A percentile compares a stretch with the other conserved stretches of the same genome.
phyloP scores from a whole-genome alignment of 1,140 invertebrate species.

The Drosophila grimshawi region DNA sequence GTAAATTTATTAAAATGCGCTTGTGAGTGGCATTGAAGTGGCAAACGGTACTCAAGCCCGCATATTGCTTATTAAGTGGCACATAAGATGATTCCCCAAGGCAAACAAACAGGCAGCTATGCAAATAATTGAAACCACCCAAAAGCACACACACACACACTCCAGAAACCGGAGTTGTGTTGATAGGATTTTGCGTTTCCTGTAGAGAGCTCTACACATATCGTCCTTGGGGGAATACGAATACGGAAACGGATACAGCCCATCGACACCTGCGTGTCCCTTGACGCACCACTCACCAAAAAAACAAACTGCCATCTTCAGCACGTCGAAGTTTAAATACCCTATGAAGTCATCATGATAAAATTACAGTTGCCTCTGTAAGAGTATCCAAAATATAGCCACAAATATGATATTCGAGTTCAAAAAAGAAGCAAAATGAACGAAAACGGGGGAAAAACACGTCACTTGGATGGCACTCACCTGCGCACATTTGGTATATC shows the following conservation, averaged over 20 bases:
- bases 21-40: conserved; percentile 50
- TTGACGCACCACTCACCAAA: conserved; percentile 47
- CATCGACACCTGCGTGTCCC: conserved; percentile 61
- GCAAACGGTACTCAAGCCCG: conserved; percentile 29
- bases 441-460: background rate
- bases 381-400: conserved; percentile 4
- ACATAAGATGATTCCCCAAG: conserved; percentile 48
- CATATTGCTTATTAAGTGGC: conserved; percentile 79
- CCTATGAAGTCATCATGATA: background rate
- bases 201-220: conserved; percentile 19
- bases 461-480: conserved; percentile 79
- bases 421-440: background rate
- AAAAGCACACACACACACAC: conserved; percentile 6
- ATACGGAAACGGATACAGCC: conserved; percentile 28
- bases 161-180: background rate
- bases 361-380: background rate
- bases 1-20: conserved; percentile 69
- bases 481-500: conserved; percentile 92
- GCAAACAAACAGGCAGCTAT: conserved; percentile 21
- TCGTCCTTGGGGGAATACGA: conserved; percentile 11
- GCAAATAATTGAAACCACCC: conserved; percentile 27
- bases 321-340: background rate
- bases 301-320: conserved; percentile 1
- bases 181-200: conserved; percentile 34
- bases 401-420: conserved; percentile 24